phyloP scores from a whole-genome alignment of 2,888 invertebrate genomes.

The Corbicula japonica region DNA sequence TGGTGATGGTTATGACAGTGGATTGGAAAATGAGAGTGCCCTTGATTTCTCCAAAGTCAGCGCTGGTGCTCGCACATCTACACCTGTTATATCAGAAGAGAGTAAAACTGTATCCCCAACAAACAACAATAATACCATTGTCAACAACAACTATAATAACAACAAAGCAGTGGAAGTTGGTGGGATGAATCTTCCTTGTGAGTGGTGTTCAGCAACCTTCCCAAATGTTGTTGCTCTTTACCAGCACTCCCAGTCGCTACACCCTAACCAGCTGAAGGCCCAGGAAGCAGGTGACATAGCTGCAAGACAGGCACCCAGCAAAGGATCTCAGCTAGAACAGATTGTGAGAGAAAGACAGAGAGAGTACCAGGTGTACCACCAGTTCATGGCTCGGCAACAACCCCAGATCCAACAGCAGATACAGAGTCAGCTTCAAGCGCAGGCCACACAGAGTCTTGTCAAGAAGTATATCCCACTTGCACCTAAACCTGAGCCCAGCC shows the following conservation, averaged over 20 bases:
- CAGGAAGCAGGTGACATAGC: constrained; percentile 76
- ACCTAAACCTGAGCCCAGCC: constrained; percentile 46
- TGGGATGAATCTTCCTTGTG: constrained; percentile 73
- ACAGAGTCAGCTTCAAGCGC: constrained; percentile 31
- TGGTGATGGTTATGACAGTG: constrained; percentile 63
- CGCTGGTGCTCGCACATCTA: constrained; percentile 38
- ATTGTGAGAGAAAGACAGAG: constrained; percentile 60
- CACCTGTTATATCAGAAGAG: constrained; percentile 24
- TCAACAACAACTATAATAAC: constrained; percentile 45
- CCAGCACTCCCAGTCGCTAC: constrained; percentile 79
- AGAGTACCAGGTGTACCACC: constrained; percentile 65
- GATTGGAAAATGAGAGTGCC: constrained; percentile 32
- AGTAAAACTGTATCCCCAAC: constrained; percentile 16
- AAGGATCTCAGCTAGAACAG: constrained; percentile 56
- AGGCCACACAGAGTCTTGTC: constrained; percentile 31
- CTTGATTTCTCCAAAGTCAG: constrained; percentile 32
- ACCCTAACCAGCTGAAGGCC: constrained; percentile 78
- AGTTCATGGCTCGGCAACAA: constrained; percentile 57
- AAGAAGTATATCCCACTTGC: constrained; percentile 57
- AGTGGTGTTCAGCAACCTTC: constrained; percentile 82
- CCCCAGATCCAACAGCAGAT: constrained; percentile 53
- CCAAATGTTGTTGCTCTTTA: constrained; percentile 80
- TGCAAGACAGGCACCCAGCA: constrained; percentile 56
- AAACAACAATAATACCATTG: constrained; percentile 37
- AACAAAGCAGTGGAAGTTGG: constrained; percentile 11